Evolutionary conservation across 2,888 invertebrate species (phyloP).

Genomic region (Gisinianus flammeolus): DNA sequence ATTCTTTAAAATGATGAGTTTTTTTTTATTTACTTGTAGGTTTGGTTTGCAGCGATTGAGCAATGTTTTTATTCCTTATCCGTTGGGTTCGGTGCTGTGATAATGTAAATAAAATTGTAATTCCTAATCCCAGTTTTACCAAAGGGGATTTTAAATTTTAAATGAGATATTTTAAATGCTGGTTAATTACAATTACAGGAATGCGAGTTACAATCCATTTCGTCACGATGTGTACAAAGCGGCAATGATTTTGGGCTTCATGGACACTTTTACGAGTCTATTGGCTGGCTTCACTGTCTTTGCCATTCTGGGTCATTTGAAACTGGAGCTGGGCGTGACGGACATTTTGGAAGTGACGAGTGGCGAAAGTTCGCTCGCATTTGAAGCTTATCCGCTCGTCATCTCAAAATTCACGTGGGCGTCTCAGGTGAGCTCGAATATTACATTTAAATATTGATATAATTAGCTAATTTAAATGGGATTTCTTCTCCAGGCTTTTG

Average conservation of each 20-base stretch:
- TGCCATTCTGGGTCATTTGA: background rate
- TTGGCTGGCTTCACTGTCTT: background rate
- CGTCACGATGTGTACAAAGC: background rate
- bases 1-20: too few relatives aligned
- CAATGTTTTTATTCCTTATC: background rate
- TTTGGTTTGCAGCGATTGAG: conserved; percentile 3
- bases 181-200: background rate
- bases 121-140: too few relatives aligned
- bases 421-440: conserved; percentile 41
- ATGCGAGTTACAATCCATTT: conserved; percentile 8
- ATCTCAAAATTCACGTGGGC: conserved; percentile 64
- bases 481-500: conserved; percentile 63
- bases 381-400: conserved; percentile 84
- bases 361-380: conserved; percentile 79
- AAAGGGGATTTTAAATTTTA: too few relatives aligned
- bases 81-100: background rate
- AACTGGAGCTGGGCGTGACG: conserved; percentile 56
- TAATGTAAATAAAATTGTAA: background rate
- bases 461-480: background rate
- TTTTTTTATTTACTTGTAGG: background rate
- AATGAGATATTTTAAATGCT: background rate
- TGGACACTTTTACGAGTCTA: conserved; percentile 1
- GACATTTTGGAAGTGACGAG: conserved; percentile 69
- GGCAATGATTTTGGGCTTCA: background rate
- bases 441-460: background rate